Evolutionary conservation across 2,797 vertebrate species (phyloP).

Genomic region (Sebastes hopkinsi): DNA sequence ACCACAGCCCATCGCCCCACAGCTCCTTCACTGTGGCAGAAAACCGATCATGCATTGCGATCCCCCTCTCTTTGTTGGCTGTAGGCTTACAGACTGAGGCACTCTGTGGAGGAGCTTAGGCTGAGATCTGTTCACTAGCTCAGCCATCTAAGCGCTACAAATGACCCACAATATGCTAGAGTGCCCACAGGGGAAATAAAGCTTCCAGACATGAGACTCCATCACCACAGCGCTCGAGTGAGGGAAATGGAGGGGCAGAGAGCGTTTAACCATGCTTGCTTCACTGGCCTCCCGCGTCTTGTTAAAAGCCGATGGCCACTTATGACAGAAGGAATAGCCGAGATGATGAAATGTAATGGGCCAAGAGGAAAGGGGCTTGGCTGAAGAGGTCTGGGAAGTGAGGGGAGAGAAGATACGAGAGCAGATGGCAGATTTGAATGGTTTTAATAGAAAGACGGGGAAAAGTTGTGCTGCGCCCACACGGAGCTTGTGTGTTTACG

Average conservation of each 20-base stretch:
- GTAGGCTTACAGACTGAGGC: conserved; percentile 51
- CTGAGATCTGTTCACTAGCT: conserved; percentile 71
- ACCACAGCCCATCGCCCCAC: not conserved
- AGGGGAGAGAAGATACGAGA: conserved; percentile 29
- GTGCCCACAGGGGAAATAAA: conserved; percentile 82
- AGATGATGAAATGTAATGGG: conserved; percentile 81
- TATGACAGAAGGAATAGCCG: conserved; percentile 73
- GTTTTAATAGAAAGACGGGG: conserved; percentile 9
- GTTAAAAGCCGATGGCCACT: conserved; percentile 79
- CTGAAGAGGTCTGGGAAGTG: conserved; percentile 53
- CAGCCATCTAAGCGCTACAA: conserved; percentile 79
- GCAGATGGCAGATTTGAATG: conserved; percentile 51
- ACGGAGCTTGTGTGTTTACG: not conserved
- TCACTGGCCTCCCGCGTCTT: conserved; percentile 76
- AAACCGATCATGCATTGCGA: conserved; percentile 38
- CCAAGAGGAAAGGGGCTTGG: conserved; percentile 63
- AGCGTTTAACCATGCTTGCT: conserved; percentile 76
- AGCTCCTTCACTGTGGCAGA: conserved; percentile 22
- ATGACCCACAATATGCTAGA: conserved; percentile 81
- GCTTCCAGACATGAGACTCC: conserved; percentile 80
- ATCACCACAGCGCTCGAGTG: conserved; percentile 70
- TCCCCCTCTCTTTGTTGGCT: conserved; percentile 45
- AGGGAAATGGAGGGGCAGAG: conserved; percentile 70
- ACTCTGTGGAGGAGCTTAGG: conserved; percentile 57
- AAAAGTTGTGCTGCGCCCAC: not conserved